phyloP scores from a whole-genome alignment of 2,797 vertebrate species.

The Ceryle rudis region DNA sequence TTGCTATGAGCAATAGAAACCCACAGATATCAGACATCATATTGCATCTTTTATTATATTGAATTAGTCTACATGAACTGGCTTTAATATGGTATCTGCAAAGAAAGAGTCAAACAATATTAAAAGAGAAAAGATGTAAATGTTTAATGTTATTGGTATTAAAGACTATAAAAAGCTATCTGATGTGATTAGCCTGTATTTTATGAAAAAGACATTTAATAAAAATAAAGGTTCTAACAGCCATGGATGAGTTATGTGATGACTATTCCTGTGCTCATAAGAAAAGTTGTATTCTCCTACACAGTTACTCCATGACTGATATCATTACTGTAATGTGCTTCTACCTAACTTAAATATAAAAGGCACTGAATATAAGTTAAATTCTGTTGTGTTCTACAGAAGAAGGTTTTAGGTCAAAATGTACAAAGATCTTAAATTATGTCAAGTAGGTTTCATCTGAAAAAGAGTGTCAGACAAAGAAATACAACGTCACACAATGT shows the following conservation, averaged over 20 bases:
- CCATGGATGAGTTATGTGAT: neutral
- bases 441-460: neutral
- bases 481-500: neutral
- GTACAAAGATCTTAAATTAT: neutral
- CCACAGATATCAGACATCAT: neutral
- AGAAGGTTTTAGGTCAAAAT: neutral
- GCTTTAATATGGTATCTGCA: neutral
- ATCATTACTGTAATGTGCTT: neutral
- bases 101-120: neutral
- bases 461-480: neutral
- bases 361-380: neutral
- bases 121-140: neutral
- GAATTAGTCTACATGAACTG: neutral
- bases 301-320: neutral
- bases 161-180: neutral
- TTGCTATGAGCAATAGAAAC: neutral
- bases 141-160: neutral
- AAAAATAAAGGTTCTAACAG: neutral
- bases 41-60: neutral
- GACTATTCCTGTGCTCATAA: neutral
- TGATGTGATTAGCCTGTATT: neutral
- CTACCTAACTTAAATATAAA: neutral
- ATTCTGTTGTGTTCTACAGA: neutral
- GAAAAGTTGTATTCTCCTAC: neutral
- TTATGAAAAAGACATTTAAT: neutral